Evolutionary conservation across 2,797 vertebrate species (phyloP).

Genomic region (Ciconia nigra): DNA sequence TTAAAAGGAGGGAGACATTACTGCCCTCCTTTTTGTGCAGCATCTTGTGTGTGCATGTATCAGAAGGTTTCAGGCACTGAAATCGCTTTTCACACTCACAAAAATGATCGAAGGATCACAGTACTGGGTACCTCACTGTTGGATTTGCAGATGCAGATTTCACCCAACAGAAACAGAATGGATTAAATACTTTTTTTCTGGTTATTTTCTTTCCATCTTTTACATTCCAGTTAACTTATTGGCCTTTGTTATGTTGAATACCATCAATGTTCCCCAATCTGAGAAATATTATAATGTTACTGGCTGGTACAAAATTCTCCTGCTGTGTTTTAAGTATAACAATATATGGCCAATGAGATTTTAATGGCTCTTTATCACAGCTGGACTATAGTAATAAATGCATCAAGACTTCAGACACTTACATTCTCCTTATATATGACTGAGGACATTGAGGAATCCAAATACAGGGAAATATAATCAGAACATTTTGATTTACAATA

Average conservation of each 20-base stretch:
- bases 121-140: not conserved
- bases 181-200: not conserved
- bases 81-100: not conserved
- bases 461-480: constrained; percentile 49
- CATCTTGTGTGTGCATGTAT: not conserved
- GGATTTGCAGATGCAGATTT: not conserved
- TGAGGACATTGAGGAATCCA: not conserved
- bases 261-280: not conserved
- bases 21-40: not conserved
- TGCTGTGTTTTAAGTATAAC: constrained; percentile 34
- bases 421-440: not conserved
- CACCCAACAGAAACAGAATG: not conserved
- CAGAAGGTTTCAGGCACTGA: not conserved
- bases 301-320: constrained; percentile 30
- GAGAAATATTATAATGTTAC: not conserved
- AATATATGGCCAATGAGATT: constrained; percentile 34
- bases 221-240: not conserved
- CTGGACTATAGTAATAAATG: constrained; percentile 28
- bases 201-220: not conserved
- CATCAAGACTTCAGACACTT: not conserved
- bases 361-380: constrained; percentile 55
- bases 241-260: not conserved
- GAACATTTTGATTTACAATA: constrained; percentile 51
- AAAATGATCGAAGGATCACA: not conserved
- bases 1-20: not conserved